Percentiles rank a stretch among this genome's conserved stretches.
These are phyloP conservation scores for Thamnaconus septentrionalis DNA, from an alignment of 2,113 vertebrate species.

Conservation along the genomic window DNA sequence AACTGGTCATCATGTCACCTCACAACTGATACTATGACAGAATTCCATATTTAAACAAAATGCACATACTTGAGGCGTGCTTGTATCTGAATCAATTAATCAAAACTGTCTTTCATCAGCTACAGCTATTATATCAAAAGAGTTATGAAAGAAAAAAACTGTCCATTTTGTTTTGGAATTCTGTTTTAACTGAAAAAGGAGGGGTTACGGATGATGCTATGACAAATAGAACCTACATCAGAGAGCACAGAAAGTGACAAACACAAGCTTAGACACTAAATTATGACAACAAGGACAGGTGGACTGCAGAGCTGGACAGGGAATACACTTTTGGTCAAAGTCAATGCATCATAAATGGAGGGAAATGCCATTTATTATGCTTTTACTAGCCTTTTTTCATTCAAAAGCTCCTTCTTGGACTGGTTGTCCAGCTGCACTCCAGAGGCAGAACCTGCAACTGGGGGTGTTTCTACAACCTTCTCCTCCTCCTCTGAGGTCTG, in stretches of 20 bases:
- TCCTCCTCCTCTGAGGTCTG: constrained; percentile 65
- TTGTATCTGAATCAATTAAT: no score
- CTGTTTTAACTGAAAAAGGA: constrained; percentile 18
- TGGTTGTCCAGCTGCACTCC: constrained; percentile 73
- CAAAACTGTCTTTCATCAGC: background rate
- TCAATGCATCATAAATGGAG: constrained; percentile 88
- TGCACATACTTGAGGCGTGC: background rate
- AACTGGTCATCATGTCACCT: no score
- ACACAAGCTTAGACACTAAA: constrained; percentile 4
- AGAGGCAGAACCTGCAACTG: constrained; percentile 62
- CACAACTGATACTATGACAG: constrained; percentile 4
- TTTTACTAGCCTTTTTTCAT: constrained; percentile 92
- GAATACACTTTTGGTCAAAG: constrained; percentile 28
- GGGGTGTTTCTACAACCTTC: constrained; percentile 62
- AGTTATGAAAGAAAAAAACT: background rate
- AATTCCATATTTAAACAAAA: constrained; percentile 41
- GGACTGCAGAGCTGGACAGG: constrained; percentile 59
- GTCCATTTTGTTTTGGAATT: constrained; percentile 49
- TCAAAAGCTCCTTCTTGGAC: constrained; percentile 74
- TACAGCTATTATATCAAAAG: background rate
- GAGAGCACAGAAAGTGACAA: background rate
- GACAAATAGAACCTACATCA: constrained; percentile 11
- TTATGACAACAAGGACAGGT: constrained; percentile 33
- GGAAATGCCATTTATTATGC: constrained; percentile 90
- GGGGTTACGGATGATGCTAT: background rate